Percentiles rank a stretch among this genome's conserved stretches.
phyloP scores from a whole-genome alignment of 2,113 vertebrate genomes.

The Platycercus adscitus region DNA sequence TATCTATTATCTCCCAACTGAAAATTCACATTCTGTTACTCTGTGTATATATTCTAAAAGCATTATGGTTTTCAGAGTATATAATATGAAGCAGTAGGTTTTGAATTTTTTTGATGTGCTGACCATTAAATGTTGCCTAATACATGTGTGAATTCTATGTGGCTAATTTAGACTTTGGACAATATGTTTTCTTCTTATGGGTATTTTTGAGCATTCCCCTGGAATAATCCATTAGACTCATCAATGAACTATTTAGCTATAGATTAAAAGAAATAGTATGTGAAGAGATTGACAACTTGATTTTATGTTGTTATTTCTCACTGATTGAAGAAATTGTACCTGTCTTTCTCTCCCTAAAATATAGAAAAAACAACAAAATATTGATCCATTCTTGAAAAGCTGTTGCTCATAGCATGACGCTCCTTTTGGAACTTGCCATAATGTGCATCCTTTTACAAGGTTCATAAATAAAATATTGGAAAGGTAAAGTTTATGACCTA shows the following conservation, averaged over 20 bases:
- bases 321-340: not conserved
- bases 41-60: not conserved
- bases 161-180: not conserved
- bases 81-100: not conserved
- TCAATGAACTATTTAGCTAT: not conserved
- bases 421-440: not conserved
- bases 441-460: not conserved
- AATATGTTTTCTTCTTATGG: not conserved
- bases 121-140: not conserved
- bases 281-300: not conserved
- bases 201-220: not conserved
- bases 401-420: not conserved
- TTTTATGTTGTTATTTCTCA: slow-evolving; percentile 15
- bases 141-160: not conserved
- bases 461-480: slow-evolving; percentile 16
- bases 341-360: not conserved
- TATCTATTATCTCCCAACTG: not conserved
- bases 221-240: not conserved
- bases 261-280: not conserved
- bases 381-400: not conserved
- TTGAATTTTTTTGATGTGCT: not conserved
- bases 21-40: not conserved
- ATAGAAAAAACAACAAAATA: not conserved
- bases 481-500: not conserved
- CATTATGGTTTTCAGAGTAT: not conserved